Base-by-base conservation (phyloP, 2,113 vertebrate genomes). In the Chaetodon auriga region DNA sequence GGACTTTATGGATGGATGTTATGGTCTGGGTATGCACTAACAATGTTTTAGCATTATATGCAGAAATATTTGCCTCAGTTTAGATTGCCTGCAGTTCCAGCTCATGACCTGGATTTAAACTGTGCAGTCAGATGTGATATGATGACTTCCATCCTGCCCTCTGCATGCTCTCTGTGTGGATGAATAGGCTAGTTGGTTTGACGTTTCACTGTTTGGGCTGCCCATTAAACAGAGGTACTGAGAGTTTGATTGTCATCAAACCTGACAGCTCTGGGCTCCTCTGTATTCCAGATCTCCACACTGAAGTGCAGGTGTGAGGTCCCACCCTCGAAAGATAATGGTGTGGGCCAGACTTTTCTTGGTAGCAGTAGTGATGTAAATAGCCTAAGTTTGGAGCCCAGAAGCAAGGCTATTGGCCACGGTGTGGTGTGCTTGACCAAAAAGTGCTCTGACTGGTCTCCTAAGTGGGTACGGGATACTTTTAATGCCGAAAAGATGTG, bases 231-330 rank as follows among this genome's bases (percentile, higher is more conserved):
- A 13, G 68, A 70, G 75, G 68, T 48, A 64, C 55, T 58, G 58
- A 76, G 75, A 51, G n/a, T 25, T 54, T 9, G 18, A 55, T 19
- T 5, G 43, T 80, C 75, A 86, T 85, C 36, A 5, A 49, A 64
- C 14, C 11, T 62, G 92, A 90, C 86, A 88, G 85, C 70, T 87
- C 65, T 62, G 69, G 71, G 68, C 65, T 85, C 58, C 23, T 60
- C 36, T 0, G 65, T 41, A 35, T 75, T 43, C n/a, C 75, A 85
- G 43, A 35, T 30, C 30, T 71, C n/a, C 48, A 54, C 74, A 61
- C 61, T 68, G 54, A 25, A 38, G 35, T 41, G 72, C 71, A 62
- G 68, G 60, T 70, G 66, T 72, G 60, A 81, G 68, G 25, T 74
- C 55, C n/a, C 15, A 7, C 36, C 69, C 60, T 75, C 36, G 65